phyloP scores from a whole-genome alignment of 2,888 invertebrate genomes.

The Zelleria hepariella region DNA sequence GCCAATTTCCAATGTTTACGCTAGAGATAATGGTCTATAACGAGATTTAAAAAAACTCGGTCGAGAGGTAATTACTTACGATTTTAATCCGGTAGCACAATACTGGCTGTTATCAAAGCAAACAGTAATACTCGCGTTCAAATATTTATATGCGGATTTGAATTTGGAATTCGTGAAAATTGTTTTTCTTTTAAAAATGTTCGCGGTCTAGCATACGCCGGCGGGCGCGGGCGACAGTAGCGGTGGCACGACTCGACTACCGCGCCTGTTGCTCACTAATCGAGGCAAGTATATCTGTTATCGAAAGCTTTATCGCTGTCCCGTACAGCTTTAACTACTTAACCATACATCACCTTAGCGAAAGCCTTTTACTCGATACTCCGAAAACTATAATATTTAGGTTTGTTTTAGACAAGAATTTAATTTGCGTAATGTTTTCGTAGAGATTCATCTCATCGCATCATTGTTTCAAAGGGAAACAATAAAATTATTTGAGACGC shows the following conservation, averaged over 20 bases:
- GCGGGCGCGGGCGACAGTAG: constrained; percentile 20
- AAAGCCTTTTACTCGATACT: constrained; percentile 17
- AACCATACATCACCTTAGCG: constrained; percentile 16
- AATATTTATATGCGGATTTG: constrained; percentile 14
- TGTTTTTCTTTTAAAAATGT: constrained; percentile 10
- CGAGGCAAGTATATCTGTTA: constrained; percentile 7
- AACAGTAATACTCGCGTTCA: constrained; percentile 15
- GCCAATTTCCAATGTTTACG: constrained; percentile 36
- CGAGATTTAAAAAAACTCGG: constrained; percentile 30
- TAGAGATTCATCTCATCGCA: background rate
- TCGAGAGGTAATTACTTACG: constrained; percentile 26
- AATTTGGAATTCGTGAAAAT: constrained; percentile 14
- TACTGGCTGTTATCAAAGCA: constrained; percentile 29
- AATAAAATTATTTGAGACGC: background rate
- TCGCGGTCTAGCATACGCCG: constrained; percentile 7
- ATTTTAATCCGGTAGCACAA: constrained; percentile 24
- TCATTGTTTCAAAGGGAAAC: background rate
- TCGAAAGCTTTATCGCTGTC: constrained; percentile 22
- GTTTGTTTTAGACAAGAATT: no score
- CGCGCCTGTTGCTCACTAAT: constrained; percentile 13
- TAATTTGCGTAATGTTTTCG: background rate
- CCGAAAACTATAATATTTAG: background rate
- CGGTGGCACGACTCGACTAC: constrained; percentile 11
- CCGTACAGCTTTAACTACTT: constrained; percentile 13
- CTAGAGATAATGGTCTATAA: constrained; percentile 23